phyloP scores from a whole-genome alignment of 2,113 vertebrate species.

The Rhinolophus sinicus region DNA sequence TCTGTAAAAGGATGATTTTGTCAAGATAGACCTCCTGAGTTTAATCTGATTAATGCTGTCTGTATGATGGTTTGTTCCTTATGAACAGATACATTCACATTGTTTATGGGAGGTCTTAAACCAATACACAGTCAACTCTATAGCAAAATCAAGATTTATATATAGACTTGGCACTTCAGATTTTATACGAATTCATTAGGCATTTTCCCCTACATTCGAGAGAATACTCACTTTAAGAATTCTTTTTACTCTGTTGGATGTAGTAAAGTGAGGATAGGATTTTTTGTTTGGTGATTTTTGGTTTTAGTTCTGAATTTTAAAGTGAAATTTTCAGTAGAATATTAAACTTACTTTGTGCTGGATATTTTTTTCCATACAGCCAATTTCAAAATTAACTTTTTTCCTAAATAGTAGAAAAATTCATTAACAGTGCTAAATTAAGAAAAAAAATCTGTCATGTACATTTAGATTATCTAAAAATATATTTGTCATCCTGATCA shows the following conservation, averaged over 20 bases:
- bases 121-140: constrained; percentile 75
- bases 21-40: constrained; percentile 76
- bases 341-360: neutral
- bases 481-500: constrained; percentile 1
- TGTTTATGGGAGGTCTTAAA: constrained; percentile 82
- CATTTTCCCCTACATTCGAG: constrained; percentile 73
- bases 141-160: constrained; percentile 81
- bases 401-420: neutral
- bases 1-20: constrained; percentile 77
- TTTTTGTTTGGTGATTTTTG: constrained; percentile 60
- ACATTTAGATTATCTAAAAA: constrained; percentile 47
- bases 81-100: constrained; percentile 81
- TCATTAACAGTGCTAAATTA: neutral
- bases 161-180: constrained; percentile 66
- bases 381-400: constrained; percentile 56
- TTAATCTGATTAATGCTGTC: constrained; percentile 78
- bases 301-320: constrained; percentile 57
- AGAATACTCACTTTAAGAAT: constrained; percentile 39
- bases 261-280: neutral
- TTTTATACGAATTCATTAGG: constrained; percentile 78
- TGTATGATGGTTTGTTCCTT: constrained; percentile 81
- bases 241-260: constrained; percentile 50
- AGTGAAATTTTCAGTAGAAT: constrained; percentile 8
- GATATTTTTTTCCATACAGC: neutral
- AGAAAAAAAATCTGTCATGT: constrained; percentile 24